Conservation (phyloP, 2,797 vertebrate species). For the Hoplostethus mediterraneus region DNA sequence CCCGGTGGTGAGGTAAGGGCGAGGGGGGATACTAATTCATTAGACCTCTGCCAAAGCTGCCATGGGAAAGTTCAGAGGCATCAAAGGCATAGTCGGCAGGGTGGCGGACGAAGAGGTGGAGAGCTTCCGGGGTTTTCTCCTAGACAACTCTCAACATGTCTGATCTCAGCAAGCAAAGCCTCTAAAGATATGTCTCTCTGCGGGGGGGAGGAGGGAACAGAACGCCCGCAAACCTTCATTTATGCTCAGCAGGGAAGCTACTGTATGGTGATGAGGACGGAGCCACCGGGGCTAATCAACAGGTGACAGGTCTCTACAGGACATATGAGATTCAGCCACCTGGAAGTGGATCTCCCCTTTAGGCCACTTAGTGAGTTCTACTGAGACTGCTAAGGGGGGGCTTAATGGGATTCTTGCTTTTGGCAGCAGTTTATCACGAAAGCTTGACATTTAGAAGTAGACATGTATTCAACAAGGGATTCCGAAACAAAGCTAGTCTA, state of each 20-base stretch:
- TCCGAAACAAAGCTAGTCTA: slow-evolving; percentile 60
- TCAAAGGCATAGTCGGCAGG: slow-evolving; percentile 12
- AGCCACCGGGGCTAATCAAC: slow-evolving; percentile 64
- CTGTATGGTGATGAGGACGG: slow-evolving; percentile 61
- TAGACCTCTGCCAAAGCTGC: slow-evolving; percentile 27
- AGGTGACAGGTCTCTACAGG: slow-evolving; percentile 56
- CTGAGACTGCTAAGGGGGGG: slow-evolving; percentile 11
- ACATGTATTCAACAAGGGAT: slow-evolving; percentile 53
- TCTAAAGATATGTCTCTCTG: slow-evolving; percentile 25
- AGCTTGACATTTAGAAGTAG: slow-evolving; percentile 69
- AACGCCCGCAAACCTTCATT: slow-evolving; percentile 61
- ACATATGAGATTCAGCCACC: slow-evolving; percentile 50
- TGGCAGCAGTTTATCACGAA: slow-evolving; percentile 63
- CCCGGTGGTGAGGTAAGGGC: slow-evolving; percentile 4
- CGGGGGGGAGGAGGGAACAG: slow-evolving; percentile 33
- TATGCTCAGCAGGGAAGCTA: slow-evolving; percentile 63
- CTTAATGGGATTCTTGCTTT: slow-evolving; percentile 60
- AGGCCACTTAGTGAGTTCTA: slow-evolving; percentile 43
- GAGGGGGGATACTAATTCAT: background rate
- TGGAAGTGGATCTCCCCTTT: slow-evolving; percentile 59
- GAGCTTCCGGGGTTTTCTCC: slow-evolving; percentile 14
- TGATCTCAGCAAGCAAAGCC: slow-evolving; percentile 40
- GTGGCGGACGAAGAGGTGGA: background rate
- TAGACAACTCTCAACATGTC: slow-evolving; percentile 27
- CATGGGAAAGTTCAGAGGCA: slow-evolving; percentile 27